phyloP scores from a whole-genome alignment of 2,888 invertebrate genomes.

The Chrysolina haemoptera region DNA sequence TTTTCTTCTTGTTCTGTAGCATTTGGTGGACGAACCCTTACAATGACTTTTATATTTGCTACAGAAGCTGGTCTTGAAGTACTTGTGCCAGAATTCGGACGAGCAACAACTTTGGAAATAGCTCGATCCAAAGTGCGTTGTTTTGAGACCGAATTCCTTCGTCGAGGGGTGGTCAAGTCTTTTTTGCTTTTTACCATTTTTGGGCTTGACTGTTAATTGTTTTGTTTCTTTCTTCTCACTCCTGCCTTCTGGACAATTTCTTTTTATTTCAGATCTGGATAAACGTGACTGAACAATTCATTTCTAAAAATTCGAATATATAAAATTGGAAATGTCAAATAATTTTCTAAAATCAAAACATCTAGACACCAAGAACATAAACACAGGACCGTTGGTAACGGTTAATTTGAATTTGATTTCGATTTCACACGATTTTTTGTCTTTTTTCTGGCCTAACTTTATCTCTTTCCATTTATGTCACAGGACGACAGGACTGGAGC shows the following conservation, averaged over 20 bases:
- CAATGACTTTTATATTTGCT: conserved; percentile 84
- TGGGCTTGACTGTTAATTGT: conserved; percentile 1
- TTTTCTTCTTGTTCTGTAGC: conserved; percentile 74
- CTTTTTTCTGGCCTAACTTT: too few relatives aligned
- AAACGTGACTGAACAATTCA: conserved; percentile 6
- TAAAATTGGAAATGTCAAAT: conserved; percentile 15
- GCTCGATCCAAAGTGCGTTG: conserved; percentile 35
- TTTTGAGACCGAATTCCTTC: conserved; percentile 43
- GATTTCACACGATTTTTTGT: background rate
- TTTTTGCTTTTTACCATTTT: conserved; percentile 52
- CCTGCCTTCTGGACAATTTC: conserved; percentile 9
- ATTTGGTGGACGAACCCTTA: conserved; percentile 88
- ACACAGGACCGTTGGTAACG: conserved; percentile 8
- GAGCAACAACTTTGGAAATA: conserved; percentile 46
- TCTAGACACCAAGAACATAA: background rate
- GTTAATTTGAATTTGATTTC: background rate
- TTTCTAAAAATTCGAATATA: conserved; percentile 15
- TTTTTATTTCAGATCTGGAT: conserved; percentile 6
- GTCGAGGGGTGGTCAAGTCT: conserved; percentile 47
- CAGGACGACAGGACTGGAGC: too few relatives aligned
- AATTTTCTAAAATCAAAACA: conserved; percentile 17
- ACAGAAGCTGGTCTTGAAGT: conserved; percentile 30
- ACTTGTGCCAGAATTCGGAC: conserved; percentile 42
- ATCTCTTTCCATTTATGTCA: background rate
- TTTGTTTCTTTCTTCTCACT: background rate